These are phyloP conservation scores for Meghimatium bilineatum DNA, from an alignment of 2,888 invertebrate genomes.

Conservation along the genomic window DNA sequence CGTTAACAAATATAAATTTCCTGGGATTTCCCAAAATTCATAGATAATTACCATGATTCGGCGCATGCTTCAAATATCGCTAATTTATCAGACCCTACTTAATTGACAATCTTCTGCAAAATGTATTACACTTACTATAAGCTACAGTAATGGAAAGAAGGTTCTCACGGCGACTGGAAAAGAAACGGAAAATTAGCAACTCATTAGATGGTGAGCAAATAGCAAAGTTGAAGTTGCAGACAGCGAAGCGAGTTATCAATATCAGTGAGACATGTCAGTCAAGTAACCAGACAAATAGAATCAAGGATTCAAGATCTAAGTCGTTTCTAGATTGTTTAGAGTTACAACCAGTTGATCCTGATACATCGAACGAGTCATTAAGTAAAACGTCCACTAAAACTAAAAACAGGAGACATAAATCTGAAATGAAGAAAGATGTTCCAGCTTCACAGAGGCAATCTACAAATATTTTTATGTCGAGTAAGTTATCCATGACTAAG, in stretches of 20 bases:
- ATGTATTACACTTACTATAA: no score
- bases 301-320: constrained; percentile 19
- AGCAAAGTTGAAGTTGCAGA: no score
- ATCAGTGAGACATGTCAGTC: not conserved
- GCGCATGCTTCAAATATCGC: not conserved
- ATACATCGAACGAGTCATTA: not conserved
- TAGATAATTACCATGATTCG: not conserved
- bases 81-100: not conserved
- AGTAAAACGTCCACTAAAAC: not conserved
- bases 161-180: constrained; percentile 20
- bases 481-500: not conserved
- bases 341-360: constrained; percentile 31
- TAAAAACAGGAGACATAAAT: not conserved
- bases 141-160: not conserved
- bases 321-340: constrained; percentile 36
- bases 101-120: no score
- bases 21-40: not conserved
- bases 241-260: no score
- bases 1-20: no score
- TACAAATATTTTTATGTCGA: not conserved
- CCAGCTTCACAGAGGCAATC: not conserved
- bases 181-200: not conserved
- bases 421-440: not conserved
- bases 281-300: not conserved
- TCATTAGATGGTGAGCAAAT: no score